Percentiles rank a stretch among this genome's conserved stretches.
Conservation (phyloP, 1,140 invertebrate species). For the Idris sp. region DNA sequence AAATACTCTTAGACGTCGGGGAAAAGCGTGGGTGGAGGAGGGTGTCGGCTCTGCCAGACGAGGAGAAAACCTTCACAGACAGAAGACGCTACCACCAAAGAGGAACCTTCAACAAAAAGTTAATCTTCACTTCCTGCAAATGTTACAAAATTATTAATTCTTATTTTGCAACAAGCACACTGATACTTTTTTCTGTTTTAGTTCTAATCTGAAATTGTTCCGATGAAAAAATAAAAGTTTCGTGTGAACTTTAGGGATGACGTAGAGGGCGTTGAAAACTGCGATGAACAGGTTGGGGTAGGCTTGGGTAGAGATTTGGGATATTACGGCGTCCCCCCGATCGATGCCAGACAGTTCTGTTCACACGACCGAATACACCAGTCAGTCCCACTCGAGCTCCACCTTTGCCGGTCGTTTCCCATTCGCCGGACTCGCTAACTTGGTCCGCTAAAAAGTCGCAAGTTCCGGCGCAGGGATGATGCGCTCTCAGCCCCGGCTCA, state of each 20-base stretch:
- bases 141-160: too few species aligned
- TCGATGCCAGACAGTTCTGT: conserved; percentile 79
- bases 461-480: conserved; percentile 50
- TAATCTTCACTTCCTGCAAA: too few species aligned
- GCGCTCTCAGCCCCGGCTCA: conserved; percentile 38
- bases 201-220: conserved; percentile 1
- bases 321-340: conserved; percentile 65
- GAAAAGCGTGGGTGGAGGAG: conserved; percentile 40
- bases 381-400: conserved; percentile 37
- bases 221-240: conserved; percentile 16
- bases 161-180: too few species aligned
- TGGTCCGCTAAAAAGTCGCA: conserved; percentile 60
- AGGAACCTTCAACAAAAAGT: too few species aligned
- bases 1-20: conserved; percentile 57
- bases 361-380: conserved; percentile 73
- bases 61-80: too few species aligned
- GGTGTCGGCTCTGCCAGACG: too few species aligned
- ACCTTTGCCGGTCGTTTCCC: conserved; percentile 46
- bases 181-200: too few species aligned
- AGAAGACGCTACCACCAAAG: too few species aligned
- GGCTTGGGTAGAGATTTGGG: too few species aligned
- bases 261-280: conserved; percentile 76
- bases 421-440: conserved; percentile 49
- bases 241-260: conserved; percentile 48
- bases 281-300: conserved; percentile 76